These are phyloP conservation scores for Rhea americana DNA, from an alignment of 2,113 vertebrate species.

Conservation along the genomic window DNA sequence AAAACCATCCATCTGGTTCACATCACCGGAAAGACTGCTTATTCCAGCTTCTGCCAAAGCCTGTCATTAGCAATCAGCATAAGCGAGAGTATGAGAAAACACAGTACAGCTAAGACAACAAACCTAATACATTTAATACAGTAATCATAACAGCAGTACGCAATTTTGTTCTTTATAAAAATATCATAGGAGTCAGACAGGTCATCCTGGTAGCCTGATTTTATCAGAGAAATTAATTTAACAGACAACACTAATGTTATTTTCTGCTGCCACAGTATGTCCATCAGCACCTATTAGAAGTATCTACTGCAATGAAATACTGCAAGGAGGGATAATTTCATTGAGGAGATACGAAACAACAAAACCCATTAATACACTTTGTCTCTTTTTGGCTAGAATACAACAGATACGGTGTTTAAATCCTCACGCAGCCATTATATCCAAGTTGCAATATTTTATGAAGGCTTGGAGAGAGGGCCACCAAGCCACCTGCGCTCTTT, in stretches of 20 bases:
- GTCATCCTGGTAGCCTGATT: conserved; percentile 18
- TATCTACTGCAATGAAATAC: neutral
- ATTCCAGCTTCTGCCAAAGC: conserved; percentile 36
- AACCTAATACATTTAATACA: conserved; percentile 42
- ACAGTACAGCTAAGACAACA: conserved; percentile 50
- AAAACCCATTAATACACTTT: neutral
- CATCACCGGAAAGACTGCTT: conserved; percentile 24
- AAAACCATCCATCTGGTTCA: conserved; percentile 56
- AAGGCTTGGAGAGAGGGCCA: neutral
- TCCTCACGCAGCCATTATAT: neutral
- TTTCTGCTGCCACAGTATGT: neutral
- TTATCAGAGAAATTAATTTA: conserved; percentile 30
- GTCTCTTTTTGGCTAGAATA: neutral
- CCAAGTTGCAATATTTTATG: neutral
- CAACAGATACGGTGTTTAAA: neutral
- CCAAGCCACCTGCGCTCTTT: neutral
- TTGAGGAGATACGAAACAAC: neutral
- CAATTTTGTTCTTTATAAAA: conserved; percentile 14
- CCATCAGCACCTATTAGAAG: conserved; percentile 11
- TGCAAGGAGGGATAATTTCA: neutral
- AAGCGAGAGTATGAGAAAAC: conserved; percentile 24
- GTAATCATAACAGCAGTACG: conserved; percentile 24
- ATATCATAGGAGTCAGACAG: neutral
- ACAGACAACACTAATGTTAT: conserved; percentile 12
- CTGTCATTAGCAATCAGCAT: conserved; percentile 40